phyloP scores from a whole-genome alignment of 2,888 invertebrate genomes.

The Tetrapedia diversipes region DNA sequence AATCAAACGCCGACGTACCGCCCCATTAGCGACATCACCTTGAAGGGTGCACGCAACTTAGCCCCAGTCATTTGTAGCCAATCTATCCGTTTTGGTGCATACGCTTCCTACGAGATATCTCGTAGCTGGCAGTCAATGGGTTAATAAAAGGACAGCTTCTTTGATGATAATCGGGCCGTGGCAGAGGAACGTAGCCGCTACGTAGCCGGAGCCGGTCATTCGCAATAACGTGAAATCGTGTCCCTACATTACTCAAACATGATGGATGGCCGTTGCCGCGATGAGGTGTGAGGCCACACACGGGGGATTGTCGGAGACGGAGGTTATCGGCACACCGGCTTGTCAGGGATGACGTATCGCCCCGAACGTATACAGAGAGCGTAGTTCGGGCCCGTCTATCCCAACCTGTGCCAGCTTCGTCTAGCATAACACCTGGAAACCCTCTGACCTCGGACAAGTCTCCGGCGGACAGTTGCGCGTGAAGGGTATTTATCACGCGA shows the following conservation, averaged over 20 bases:
- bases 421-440: slow-evolving; percentile 57
- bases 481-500: slow-evolving; percentile 66
- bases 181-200: slow-evolving; percentile 46
- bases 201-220: slow-evolving; percentile 71
- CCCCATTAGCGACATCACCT: slow-evolving; percentile 71
- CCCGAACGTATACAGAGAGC: slow-evolving; percentile 66
- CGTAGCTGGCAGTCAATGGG: too few species aligned
- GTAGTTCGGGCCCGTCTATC: slow-evolving; percentile 63
- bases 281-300: slow-evolving; percentile 70
- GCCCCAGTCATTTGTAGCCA: too few species aligned
- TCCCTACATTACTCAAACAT: slow-evolving; percentile 80
- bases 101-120: too few species aligned
- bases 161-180: slow-evolving; percentile 47
- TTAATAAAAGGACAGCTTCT: slow-evolving; percentile 45
- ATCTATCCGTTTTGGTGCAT: too few species aligned
- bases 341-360: slow-evolving; percentile 81
- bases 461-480: slow-evolving; percentile 58
- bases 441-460: slow-evolving; percentile 49
- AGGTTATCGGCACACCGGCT: slow-evolving; percentile 74
- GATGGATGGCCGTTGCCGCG: slow-evolving; percentile 77
- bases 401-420: slow-evolving; percentile 59
- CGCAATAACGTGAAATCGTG: slow-evolving; percentile 79
- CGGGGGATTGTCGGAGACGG: slow-evolving; percentile 70
- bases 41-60: slow-evolving; percentile 11
- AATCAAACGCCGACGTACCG: slow-evolving; percentile 69